phyloP scores from a whole-genome alignment of 2,888 invertebrate species.

The Sinopyrophorus schimmeli region DNA sequence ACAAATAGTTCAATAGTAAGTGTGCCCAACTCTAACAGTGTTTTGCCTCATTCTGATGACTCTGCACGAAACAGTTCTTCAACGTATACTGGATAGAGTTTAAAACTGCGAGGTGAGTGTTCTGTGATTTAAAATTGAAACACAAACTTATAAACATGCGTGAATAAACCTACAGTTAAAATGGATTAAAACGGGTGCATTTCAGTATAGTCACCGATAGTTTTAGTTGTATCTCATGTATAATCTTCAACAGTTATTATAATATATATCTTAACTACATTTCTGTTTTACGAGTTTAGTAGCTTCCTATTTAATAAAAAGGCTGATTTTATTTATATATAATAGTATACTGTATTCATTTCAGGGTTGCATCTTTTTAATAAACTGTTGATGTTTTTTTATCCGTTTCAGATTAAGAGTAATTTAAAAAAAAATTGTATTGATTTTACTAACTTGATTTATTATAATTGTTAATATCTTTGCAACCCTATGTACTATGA shows the following conservation, averaged over 20 bases:
- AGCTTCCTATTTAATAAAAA: conserved; percentile 48
- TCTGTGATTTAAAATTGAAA: conserved; percentile 46
- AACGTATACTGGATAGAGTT: conserved; percentile 25
- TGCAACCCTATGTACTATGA: too few species aligned
- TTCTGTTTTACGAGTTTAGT: conserved; percentile 38
- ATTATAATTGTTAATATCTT: too few species aligned
- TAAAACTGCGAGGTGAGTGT: conserved; percentile 38
- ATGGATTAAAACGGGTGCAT: conserved; percentile 50
- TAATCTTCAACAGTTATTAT: conserved; percentile 26
- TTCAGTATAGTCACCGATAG: conserved; percentile 48
- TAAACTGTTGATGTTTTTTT: too few species aligned
- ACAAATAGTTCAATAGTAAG: conserved; percentile 21
- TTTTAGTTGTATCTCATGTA: conserved; percentile 35
- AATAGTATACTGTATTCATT: too few species aligned
- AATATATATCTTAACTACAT: conserved; percentile 24
- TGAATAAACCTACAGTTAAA: conserved; percentile 34
- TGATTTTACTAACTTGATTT: too few species aligned
- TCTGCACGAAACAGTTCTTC: conserved; percentile 26
- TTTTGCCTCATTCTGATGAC: conserved; percentile 13
- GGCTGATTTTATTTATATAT: conserved; percentile 46
- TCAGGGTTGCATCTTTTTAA: conserved; percentile 6
- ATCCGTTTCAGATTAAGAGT: too few species aligned
- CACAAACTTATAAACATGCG: conserved; percentile 47
- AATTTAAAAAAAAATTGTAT: too few species aligned
- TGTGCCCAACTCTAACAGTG: conserved; percentile 26